phyloP scores from a whole-genome alignment of 1,140 invertebrate species.

The Dendroctonus ponderosae region DNA sequence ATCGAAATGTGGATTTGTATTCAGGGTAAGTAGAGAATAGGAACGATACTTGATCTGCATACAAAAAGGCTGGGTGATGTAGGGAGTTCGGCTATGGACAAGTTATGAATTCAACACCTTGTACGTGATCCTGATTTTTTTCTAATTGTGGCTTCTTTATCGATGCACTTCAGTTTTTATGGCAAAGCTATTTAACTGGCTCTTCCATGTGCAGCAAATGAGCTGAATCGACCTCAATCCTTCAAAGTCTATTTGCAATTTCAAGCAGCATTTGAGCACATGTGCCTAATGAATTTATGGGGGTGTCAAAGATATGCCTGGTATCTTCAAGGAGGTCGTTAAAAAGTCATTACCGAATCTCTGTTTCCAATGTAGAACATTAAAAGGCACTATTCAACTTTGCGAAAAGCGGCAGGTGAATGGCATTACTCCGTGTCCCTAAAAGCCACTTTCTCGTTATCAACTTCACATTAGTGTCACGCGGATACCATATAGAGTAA shows the following conservation, averaged over 20 bases:
- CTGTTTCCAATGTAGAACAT: constrained; percentile 2
- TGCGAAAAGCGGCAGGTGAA: constrained; percentile 2
- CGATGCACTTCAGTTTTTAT: too few relatives aligned
- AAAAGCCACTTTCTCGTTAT: constrained; percentile 8
- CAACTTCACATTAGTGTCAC: constrained; percentile 5
- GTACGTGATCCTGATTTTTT: too few relatives aligned
- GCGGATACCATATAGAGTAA: background rate
- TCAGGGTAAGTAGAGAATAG: background rate
- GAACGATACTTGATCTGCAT: background rate
- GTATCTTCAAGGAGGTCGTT: background rate
- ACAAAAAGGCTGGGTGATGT: background rate
- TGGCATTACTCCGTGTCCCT: background rate
- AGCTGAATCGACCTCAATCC: too few relatives aligned
- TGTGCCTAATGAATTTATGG: too few relatives aligned
- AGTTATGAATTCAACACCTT: too few relatives aligned
- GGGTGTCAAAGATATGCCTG: too few relatives aligned
- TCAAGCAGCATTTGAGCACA: too few relatives aligned
- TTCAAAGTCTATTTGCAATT: too few relatives aligned
- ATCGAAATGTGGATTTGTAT: background rate
- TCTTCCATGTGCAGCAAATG: too few relatives aligned
- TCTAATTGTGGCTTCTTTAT: too few relatives aligned
- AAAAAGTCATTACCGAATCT: constrained; percentile 9
- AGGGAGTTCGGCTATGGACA: background rate
- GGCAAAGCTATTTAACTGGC: too few relatives aligned
- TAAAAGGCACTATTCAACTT: constrained; percentile 2